A percentile compares a stretch with the other conserved stretches of the same genome.
phyloP scores from a whole-genome alignment of 2,113 vertebrate species.

The Aldabrachelys gigantea region DNA sequence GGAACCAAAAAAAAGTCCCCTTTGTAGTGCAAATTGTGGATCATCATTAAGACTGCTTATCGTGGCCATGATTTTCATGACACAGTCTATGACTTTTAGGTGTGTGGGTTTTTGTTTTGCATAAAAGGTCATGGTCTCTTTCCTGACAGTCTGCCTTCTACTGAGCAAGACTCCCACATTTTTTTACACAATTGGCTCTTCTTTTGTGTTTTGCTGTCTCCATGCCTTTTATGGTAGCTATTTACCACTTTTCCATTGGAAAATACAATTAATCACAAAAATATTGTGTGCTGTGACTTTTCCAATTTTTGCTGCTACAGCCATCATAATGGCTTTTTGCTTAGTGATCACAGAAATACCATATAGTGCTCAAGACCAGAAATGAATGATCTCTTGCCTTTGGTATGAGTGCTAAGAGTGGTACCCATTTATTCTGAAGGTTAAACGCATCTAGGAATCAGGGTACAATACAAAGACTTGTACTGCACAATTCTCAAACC shows the following conservation, averaged over 20 bases:
- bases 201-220: accelerated
- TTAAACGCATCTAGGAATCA: background rate
- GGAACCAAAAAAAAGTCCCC: background rate
- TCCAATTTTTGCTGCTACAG: background rate
- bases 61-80: accelerated
- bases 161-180: accelerated
- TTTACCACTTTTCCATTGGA: background rate
- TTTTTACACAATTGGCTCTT: background rate
- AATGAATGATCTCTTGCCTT: background rate
- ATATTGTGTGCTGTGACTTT: accelerated
- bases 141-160: background rate
- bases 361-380: background rate
- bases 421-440: background rate
- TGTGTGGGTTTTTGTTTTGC: background rate
- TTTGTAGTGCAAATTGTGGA: background rate
- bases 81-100: background rate
- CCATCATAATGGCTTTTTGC: accelerated
- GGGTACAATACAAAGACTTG: background rate
- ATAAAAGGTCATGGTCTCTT: accelerated
- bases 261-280: background rate
- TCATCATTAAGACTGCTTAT: background rate
- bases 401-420: background rate
- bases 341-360: too few species aligned
- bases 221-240: background rate
- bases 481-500: background rate